Evolutionary conservation across 2,797 vertebrate species (phyloP), one percentile per base, ranked within the genome.

Genomic region (Onychomys torridus): DNA sequence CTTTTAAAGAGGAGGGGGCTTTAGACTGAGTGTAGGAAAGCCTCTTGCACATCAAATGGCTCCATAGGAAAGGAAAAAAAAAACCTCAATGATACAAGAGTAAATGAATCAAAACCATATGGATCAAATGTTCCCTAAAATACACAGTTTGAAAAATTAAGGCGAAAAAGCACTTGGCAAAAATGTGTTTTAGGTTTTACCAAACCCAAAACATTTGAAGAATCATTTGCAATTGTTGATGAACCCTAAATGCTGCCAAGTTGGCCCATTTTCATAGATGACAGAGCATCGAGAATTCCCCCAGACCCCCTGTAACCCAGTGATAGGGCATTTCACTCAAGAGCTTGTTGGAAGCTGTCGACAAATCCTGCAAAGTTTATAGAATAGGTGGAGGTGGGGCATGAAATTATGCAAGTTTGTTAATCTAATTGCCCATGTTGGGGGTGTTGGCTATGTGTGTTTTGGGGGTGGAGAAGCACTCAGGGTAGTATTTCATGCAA

Each of bases 161-260:
- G 97, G 82, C 95, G 91, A 95, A 97, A 97, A 97, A 97, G 96
- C 96, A 90, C 96, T 92, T 95, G 97, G 94, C 91, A 96, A 96
- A 97, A 98, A 98, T 97, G 97, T 97, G 98, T 97, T 97, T 98
- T 96, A 81, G 96, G 97, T 98, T 98, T 98, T 96, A 98, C 97
- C 97, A 97, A 98, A 98, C 97, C 97, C 96, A 97, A 98, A 98
- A 98, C 97, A 98, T 98, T 98, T 97, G 96, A 98, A 97, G 97
- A 98, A 97, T 97, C 97, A 97, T 97, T 98, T 97, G 95, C 95
- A 94, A 96, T 96, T 95, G 95, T 94, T 96, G 97, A 97, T 93
- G 96, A 98, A 96, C 95, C 65, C 93, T 93, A 96, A 94, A 96
- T 63, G 40, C 91, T 95, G 96, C 96, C 97, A 96, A 96, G 87